phyloP scores from a whole-genome alignment of 2,888 invertebrate species.

The Callyntrura sp. region DNA sequence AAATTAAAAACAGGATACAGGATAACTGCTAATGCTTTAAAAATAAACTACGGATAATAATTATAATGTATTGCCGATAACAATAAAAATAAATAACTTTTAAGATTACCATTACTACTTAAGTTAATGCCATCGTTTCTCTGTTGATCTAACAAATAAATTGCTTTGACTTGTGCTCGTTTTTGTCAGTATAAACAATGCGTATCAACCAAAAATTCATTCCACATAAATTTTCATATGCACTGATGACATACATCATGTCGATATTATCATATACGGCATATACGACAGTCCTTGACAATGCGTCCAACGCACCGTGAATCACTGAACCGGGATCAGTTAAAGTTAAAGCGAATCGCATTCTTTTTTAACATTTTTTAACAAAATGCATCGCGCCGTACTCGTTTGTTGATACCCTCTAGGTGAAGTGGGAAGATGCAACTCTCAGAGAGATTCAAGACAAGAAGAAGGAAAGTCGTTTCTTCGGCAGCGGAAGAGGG shows the following conservation, averaged over 20 bases:
- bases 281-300: too few relatives aligned
- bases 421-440: neutral
- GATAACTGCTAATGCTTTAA: conserved; percentile 56
- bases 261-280: too few relatives aligned
- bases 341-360: too few relatives aligned
- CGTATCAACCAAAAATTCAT: neutral
- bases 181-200: conserved; percentile 60
- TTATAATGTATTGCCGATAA: neutral
- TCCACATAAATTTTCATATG: too few relatives aligned
- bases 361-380: too few relatives aligned
- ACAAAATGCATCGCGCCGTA: neutral
- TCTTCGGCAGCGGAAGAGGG: conserved; percentile 54
- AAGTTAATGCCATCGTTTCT: conserved; percentile 71
- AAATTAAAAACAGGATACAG: conserved; percentile 47
- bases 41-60: conserved; percentile 37
- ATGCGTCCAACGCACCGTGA: too few relatives aligned
- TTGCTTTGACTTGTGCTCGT: conserved; percentile 79
- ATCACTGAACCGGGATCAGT: too few relatives aligned
- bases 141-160: conserved; percentile 72
- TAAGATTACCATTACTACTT: conserved; percentile 40
- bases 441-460: neutral
- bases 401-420: neutral
- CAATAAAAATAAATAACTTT: conserved; percentile 7
- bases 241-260: too few relatives aligned
- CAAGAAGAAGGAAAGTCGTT: neutral